Base-by-base conservation (phyloP, 1,140 invertebrate genomes). In the Vanessa atalanta region DNA sequence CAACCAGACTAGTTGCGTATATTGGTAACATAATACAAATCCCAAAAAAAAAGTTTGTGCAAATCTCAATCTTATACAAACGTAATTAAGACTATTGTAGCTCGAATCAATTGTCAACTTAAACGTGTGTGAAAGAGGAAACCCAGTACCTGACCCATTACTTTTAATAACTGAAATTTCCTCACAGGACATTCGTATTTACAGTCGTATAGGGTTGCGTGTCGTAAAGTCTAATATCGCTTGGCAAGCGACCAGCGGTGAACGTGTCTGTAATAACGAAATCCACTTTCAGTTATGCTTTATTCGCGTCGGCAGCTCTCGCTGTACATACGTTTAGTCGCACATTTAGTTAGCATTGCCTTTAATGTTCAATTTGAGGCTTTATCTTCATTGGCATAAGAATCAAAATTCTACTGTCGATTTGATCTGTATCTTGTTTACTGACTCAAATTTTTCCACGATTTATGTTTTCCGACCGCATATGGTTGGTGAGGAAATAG, bases 271-370 rank as follows among this genome's bases (percentile, higher is more conserved):
- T 83, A 80, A 81, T 80, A 83, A 82, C 76, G 75, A 84, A 82
- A 84, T 84, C 79, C 80, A 82, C 80, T 82, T 79, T 81, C 76
- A 60, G 80, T 79, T 82, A 84, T 82, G 77, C 77, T 82, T 79
- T 77, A 78, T 78, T 78, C 74, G 69, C 74, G 72, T 76, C 71
- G 76, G 79, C 70, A 76, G 71, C 65, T 67, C 79, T 71, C 79
- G 65, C 75, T 81, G 71, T 74, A 73, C 73, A 68, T 72, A 70
- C 60, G 50, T 53, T 73, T 67, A 67, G 51, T 47, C 71, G 55
- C 53, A 73, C 61, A 60, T 67, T 67, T 63, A 67, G 65, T 70
- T 48, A 47, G 43, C 12, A 15, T 20, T 61, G 12, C 26, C 31
- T 14, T 14, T n/a, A 11, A 60, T 47, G n/a, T 60, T 7, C 51